Percentiles rank a stretch among this genome's conserved stretches.
Conservation (phyloP, 2,888 invertebrate genomes). For the Andrena fulva region DNA sequence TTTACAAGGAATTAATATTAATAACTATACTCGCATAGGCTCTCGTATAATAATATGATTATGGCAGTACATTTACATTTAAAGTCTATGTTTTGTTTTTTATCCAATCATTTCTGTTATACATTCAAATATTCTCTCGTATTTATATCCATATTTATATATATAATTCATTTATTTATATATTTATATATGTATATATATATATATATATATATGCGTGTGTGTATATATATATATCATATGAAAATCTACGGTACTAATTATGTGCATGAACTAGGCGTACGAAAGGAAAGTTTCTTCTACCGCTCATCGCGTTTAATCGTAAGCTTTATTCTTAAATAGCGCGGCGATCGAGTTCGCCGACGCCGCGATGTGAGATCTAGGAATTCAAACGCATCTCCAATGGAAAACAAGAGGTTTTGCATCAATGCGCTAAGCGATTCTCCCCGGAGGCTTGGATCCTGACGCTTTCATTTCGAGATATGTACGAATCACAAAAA, state of each 20-base stretch:
- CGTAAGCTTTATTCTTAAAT: conserved; percentile 62
- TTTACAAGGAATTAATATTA: conserved; percentile 82
- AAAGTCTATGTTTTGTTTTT: conserved; percentile 79
- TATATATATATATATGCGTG: conserved; percentile 28
- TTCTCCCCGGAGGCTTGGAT: background rate
- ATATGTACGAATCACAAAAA: conserved; percentile 81
- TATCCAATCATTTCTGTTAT: conserved; percentile 69
- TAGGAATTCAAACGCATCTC: conserved; percentile 57
- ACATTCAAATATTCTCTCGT: conserved; percentile 58
- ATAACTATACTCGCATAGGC: conserved; percentile 82
- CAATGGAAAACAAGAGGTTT: conserved; percentile 53
- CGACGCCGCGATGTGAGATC: conserved; percentile 73
- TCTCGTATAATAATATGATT: conserved; percentile 82
- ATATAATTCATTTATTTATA: conserved; percentile 40
- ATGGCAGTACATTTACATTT: conserved; percentile 85
- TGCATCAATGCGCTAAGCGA: conserved; percentile 27
- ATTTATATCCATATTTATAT: conserved; percentile 60
- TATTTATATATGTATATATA: conserved; percentile 36
- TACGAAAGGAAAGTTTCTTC: conserved; percentile 66
- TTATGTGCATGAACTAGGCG: conserved; percentile 77
- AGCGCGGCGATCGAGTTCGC: conserved; percentile 35
- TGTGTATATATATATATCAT: conserved; percentile 59
- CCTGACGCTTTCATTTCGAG: conserved; percentile 60
- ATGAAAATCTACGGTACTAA: conserved; percentile 74
- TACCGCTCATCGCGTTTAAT: conserved; percentile 39